These are phyloP conservation scores for Cuniculus paca DNA, from an alignment of 2,797 vertebrate genomes.

Conservation along the genomic window DNA sequence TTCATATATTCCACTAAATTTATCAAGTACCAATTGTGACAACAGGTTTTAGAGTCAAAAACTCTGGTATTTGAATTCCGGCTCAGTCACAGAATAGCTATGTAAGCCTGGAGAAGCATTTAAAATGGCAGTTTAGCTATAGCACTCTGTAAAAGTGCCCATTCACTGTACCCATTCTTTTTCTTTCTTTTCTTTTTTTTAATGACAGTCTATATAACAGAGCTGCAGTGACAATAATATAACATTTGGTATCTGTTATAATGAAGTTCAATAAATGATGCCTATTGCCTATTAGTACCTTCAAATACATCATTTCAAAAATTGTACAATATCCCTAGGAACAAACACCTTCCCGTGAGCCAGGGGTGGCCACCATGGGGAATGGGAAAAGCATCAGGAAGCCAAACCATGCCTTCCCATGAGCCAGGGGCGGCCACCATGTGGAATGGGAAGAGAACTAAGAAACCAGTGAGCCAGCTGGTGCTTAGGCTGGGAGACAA, in stretches of 20 bases:
- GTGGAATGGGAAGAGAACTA: no score
- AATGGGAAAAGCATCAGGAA: no score
- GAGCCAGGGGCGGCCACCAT: no score
- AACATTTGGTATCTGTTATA: neutral
- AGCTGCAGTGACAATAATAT: neutral
- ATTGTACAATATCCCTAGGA: neutral
- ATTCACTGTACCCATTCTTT: no score
- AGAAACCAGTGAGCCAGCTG: no score
- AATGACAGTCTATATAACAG: neutral
- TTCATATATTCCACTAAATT: constrained; percentile 35
- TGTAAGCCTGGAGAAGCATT: neutral
- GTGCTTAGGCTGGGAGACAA: no score
- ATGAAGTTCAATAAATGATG: constrained; percentile 30
- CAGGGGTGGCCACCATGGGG: no score
- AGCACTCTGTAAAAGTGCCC: no score
- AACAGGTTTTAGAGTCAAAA: constrained; percentile 5
- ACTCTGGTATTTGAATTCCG: constrained; percentile 1
- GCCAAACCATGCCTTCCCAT: no score
- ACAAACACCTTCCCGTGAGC: no score
- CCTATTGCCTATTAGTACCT: constrained; percentile 24
- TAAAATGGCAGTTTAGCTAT: no score
- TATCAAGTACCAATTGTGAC: neutral
- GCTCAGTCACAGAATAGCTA: neutral
- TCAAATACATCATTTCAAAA: constrained; percentile 47
- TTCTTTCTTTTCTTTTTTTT: no score